These are phyloP conservation scores for Caradrina kadenii DNA, from an alignment of 2,888 invertebrate genomes.

Conservation along the genomic window DNA sequence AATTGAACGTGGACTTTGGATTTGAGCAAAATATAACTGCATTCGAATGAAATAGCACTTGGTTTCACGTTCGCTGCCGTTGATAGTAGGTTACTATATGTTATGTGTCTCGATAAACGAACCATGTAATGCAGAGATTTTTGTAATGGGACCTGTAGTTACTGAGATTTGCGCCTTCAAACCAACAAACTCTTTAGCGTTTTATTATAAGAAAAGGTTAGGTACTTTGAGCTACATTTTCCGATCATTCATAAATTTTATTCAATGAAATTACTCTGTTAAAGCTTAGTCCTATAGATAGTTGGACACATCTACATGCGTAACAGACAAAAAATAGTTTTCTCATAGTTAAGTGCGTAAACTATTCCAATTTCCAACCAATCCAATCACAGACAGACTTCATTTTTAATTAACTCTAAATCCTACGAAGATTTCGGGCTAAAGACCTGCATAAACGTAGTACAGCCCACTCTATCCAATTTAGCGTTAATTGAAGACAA, in stretches of 20 bases:
- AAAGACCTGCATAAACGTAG: slow-evolving; percentile 28
- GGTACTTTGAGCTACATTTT: background rate
- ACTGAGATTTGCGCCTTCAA: too few relatives aligned
- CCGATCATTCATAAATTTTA: slow-evolving; percentile 1
- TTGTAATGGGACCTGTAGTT: too few relatives aligned
- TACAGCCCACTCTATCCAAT: slow-evolving; percentile 40
- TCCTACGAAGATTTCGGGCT: slow-evolving; percentile 29
- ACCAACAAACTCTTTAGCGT: too few relatives aligned
- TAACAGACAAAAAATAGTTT: background rate
- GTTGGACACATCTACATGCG: background rate
- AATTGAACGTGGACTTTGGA: slow-evolving; percentile 6
- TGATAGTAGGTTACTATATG: too few relatives aligned
- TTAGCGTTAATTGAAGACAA: slow-evolving; percentile 54
- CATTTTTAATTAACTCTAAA: slow-evolving; percentile 3
- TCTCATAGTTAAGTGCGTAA: slow-evolving; percentile 28
- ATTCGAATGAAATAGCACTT: background rate
- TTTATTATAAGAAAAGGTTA: too few relatives aligned
- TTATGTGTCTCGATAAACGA: too few relatives aligned
- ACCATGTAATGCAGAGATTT: too few relatives aligned
- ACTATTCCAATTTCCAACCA: slow-evolving; percentile 6
- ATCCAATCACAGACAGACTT: background rate
- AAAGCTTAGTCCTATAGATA: background rate
- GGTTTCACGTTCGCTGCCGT: too few relatives aligned
- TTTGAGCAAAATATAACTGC: slow-evolving; percentile 9
- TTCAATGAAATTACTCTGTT: background rate